Evolutionary conservation across 2,888 invertebrate species (phyloP), one percentile per base, ranked within the genome.

Genomic region (Cotesia congregata): DNA sequence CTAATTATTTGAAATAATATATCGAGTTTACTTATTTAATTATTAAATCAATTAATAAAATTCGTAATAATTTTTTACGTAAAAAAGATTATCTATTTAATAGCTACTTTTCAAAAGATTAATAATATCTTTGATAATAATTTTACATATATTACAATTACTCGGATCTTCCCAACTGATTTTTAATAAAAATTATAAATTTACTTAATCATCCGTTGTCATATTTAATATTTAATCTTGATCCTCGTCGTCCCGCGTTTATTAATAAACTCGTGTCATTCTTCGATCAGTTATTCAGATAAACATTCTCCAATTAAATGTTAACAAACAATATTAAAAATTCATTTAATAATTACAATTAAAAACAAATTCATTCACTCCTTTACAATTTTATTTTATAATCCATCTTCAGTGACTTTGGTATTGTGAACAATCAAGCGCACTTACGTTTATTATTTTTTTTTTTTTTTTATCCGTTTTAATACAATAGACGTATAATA

Each of bases 381-480:
- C 60, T 74, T 59, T 72, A 30, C 9, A 50, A 9, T 50, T 50
- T 50, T 50, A 12, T 50, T 6, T 50, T 50, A 50, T 50, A 50
- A 73, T 78, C 74, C 75, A 77, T 75, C 75, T 72, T 62, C 60
- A 60, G 61, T 71, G 72, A 76, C 76, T 80, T 79, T 80, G 80
- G 78, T 77, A 70, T 60, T 20, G 64, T 75, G 70, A 64, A 69
- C 38, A 39, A 62, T 74, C 67, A 75, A 39, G 12, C 59, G 50
- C 60, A 17, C 7, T n/a, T 15, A 20, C 12, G 41, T 30, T 40
- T 20, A 30, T 7, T 59, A 12, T 64, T 68, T 62, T 17, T 62
- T 50, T 6, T 64, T 68, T 62, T 17, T 62, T 50, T 6, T 61
- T 67, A 30, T 30, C 30, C 30, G 30, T 12, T 15, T 15, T 9